phyloP scores from a whole-genome alignment of 2,113 vertebrate species.

The Dicerorhinus sumatrensis region DNA sequence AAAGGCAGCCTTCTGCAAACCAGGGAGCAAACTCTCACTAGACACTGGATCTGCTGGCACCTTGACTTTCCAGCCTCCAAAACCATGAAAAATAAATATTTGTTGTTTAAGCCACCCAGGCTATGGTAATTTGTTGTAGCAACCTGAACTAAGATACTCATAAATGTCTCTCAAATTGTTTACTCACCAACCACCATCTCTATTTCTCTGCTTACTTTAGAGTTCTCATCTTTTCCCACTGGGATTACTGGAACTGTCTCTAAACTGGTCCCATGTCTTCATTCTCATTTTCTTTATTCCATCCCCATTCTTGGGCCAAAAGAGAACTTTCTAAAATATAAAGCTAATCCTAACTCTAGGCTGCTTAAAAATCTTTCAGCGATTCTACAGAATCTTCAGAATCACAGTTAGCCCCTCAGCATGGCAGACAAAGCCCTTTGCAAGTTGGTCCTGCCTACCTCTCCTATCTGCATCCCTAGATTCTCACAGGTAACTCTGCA shows the following conservation, averaged over 20 bases:
- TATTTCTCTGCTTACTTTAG: neutral
- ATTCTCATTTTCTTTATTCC: neutral
- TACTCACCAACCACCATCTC: neutral
- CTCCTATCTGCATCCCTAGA: neutral
- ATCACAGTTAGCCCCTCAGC: neutral
- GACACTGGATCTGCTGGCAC: fast-evolving
- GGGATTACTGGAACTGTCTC: neutral
- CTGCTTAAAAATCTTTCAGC: neutral
- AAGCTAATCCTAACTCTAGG: neutral
- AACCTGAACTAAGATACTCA: neutral
- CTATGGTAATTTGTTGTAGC: neutral
- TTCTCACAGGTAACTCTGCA: neutral
- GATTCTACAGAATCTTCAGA: neutral
- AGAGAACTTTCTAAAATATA: neutral
- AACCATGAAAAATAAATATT: neutral
- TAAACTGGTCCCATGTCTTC: neutral
- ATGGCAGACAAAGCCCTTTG: neutral
- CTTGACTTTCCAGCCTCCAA: neutral
- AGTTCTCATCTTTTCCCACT: neutral
- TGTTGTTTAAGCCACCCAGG: neutral
- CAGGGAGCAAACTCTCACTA: neutral
- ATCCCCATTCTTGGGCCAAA: neutral
- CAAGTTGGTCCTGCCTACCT: neutral
- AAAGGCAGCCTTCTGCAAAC: neutral
- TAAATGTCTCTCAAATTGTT: neutral